Conservation (phyloP, 1,140 invertebrate species). For the Macrobrachium rosenbergii region DNA sequence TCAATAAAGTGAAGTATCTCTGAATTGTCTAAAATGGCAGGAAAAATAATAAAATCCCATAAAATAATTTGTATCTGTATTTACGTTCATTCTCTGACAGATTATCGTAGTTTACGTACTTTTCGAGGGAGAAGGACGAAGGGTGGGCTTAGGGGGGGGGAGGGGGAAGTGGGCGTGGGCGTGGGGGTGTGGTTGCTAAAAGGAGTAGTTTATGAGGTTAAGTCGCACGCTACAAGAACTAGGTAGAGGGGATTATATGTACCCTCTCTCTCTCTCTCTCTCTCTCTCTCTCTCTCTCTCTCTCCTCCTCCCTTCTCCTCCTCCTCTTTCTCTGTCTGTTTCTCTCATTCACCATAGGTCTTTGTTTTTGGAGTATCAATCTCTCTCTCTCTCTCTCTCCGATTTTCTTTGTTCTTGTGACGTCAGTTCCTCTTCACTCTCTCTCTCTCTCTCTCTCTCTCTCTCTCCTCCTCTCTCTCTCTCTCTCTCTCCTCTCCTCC, state of each 20-base stretch:
- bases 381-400: neutral
- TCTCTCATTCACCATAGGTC: neutral
- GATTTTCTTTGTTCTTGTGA: neutral
- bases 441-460: neutral
- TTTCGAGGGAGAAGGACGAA: no score
- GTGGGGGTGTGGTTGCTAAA: no score
- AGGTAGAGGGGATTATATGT: neutral
- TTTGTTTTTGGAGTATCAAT: no score
- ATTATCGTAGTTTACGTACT: no score
- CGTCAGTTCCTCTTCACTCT: neutral
- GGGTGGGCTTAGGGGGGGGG: no score
- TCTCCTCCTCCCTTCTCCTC: neutral
- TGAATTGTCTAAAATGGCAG: no score
- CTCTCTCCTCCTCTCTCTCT: neutral
- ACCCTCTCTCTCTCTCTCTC: constrained; percentile 4
- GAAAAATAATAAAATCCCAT: no score
- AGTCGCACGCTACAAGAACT: neutral
- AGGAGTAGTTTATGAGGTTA: neutral
- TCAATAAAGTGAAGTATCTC: neutral
- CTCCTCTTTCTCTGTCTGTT: neutral
- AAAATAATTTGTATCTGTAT: no score
- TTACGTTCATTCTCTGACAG: no score
- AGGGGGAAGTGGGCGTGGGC: no score
- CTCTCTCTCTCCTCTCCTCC: no score
- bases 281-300: constrained; percentile 3